These are phyloP conservation scores for Cyanoramphus novaezelandiae DNA, from an alignment of 2,113 vertebrate species.

Conservation along the genomic window DNA sequence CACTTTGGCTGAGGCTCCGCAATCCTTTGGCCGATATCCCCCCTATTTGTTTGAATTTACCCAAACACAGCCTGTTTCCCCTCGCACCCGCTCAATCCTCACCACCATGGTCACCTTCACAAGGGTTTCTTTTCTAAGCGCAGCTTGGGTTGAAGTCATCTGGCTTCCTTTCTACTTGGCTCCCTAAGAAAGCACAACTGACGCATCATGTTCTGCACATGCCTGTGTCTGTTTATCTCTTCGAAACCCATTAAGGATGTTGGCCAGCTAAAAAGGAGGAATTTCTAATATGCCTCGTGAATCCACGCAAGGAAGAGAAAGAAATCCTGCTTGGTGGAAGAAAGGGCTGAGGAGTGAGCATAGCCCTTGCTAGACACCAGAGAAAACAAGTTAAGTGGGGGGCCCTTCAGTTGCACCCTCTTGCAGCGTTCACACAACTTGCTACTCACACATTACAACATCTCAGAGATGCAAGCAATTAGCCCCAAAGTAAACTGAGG, in stretches of 20 bases:
- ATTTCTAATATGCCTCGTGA: background rate
- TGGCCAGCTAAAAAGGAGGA: background rate
- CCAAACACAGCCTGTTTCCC: background rate
- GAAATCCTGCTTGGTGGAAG: background rate
- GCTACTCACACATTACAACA: background rate
- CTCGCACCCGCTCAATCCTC: background rate
- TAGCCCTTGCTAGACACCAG: background rate
- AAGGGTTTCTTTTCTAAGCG: background rate
- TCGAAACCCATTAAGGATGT: background rate
- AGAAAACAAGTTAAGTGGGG: background rate
- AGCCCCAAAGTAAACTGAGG: background rate
- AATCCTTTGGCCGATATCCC: background rate
- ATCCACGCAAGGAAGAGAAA: background rate
- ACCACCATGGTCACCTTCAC: background rate
- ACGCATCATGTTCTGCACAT: background rate
- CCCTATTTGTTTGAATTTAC: background rate
- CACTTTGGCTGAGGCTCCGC: background rate
- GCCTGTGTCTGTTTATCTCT: background rate
- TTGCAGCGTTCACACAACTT: background rate
- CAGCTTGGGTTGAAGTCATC: background rate
- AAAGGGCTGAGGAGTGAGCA: background rate
- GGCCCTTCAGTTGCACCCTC: background rate
- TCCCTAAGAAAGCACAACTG: background rate
- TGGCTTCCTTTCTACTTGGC: background rate
- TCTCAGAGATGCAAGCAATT: background rate